Conservation (phyloP, 2,113 vertebrate species). For the Siphamia tubifer region DNA sequence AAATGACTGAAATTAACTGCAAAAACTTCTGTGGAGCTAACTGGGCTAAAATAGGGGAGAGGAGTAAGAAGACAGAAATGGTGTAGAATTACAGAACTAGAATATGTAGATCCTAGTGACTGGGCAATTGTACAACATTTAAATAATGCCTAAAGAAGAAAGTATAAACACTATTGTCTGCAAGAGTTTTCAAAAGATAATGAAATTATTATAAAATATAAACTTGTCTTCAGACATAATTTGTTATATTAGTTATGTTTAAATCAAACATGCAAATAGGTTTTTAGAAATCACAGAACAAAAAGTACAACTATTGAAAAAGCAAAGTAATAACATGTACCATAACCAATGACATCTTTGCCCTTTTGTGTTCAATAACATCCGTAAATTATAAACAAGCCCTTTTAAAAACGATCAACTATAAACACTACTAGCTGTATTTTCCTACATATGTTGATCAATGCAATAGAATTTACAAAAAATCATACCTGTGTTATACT, state of each 20-base stretch:
- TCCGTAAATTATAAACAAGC: no score
- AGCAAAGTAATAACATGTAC: no score
- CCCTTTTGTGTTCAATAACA: no score
- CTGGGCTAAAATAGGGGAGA: background rate
- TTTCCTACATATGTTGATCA: background rate
- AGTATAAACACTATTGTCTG: background rate
- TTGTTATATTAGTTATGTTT: no score
- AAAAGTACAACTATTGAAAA: no score
- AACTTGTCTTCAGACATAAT: no score
- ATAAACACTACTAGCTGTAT: background rate
- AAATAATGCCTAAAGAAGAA: background rate
- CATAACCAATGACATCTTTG: no score
- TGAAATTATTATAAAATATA: no score
- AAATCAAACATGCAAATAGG: no score
- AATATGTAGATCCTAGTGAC: background rate
- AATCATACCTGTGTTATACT: slow-evolving; percentile 36
- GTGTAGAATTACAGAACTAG: background rate
- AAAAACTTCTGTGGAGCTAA: background rate
- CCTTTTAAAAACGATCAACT: no score
- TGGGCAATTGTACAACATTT: background rate
- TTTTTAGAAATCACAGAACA: no score
- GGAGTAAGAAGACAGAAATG: background rate
- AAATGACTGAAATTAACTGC: background rate
- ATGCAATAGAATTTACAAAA: background rate
- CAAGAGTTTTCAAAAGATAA: no score